These are phyloP conservation scores for Lagopus muta DNA, from an alignment of 2,113 vertebrate species.

Conservation along the genomic window DNA sequence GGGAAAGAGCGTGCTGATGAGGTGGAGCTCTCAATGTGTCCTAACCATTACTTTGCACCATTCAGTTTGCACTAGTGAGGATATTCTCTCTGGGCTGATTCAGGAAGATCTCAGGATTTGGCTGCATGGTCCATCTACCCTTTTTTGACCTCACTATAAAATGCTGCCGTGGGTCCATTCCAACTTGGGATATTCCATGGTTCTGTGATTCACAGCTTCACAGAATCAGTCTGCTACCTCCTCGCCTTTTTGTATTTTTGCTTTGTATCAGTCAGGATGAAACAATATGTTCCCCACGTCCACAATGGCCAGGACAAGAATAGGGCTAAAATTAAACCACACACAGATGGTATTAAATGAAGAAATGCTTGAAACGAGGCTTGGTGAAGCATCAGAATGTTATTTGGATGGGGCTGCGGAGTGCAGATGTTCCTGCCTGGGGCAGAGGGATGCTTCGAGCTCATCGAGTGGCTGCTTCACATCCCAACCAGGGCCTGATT, in stretches of 20 bases:
- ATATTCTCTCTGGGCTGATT: not conserved
- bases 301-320: not conserved
- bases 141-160: not conserved
- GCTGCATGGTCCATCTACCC: not conserved
- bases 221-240: not conserved
- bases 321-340: slow-evolving; percentile 42
- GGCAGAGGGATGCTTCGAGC: not conserved
- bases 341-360: not conserved
- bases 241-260: not conserved
- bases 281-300: not conserved
- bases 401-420: not conserved
- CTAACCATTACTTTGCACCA: not conserved
- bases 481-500: not conserved
- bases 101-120: not conserved
- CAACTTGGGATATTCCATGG: too few relatives aligned
- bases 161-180: not conserved
- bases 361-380: slow-evolving; percentile 12
- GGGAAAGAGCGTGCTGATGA: not conserved
- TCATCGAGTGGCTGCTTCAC: not conserved
- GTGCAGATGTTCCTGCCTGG: slow-evolving; percentile 31
- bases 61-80: not conserved
- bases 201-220: not conserved
- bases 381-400: slow-evolving; percentile 5
- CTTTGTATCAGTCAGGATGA: not conserved
- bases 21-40: not conserved